phyloP scores from a whole-genome alignment of 2,797 vertebrate genomes.

The Chloroceryle inda region DNA sequence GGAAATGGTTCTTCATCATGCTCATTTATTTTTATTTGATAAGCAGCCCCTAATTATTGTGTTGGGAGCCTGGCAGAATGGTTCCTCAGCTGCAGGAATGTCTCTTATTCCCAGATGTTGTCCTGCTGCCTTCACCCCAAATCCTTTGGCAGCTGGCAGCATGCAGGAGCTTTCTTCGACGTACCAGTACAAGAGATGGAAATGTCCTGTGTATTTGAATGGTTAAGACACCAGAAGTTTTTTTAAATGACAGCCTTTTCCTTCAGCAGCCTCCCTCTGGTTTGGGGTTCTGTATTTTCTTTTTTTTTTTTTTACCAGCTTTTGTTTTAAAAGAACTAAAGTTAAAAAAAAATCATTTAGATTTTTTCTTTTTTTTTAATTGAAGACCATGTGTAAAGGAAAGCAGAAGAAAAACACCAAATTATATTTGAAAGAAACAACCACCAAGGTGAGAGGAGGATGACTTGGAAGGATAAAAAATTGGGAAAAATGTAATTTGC shows the following conservation, averaged over 20 bases:
- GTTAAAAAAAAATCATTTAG: background rate
- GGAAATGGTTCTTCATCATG: rapidly evolving
- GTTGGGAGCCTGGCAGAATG: background rate
- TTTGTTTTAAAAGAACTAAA: background rate
- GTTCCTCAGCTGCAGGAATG: background rate
- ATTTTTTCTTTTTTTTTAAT: background rate
- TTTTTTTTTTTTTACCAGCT: background rate
- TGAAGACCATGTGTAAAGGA: background rate
- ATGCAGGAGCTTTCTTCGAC: background rate
- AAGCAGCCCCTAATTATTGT: background rate
- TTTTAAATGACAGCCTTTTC: background rate
- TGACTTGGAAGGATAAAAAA: background rate
- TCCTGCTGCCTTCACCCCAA: background rate
- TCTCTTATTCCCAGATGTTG: background rate
- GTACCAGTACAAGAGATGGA: background rate
- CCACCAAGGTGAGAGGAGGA: background rate
- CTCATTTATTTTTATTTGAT: background rate
- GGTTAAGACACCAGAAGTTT: background rate
- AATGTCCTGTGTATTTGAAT: background rate
- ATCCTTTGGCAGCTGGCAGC: background rate
- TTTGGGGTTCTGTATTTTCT: background rate
- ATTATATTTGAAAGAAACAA: background rate
- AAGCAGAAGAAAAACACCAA: background rate
- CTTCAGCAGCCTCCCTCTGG: background rate
- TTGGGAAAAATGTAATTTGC: background rate